Evolutionary conservation across 1,140 invertebrate species (phyloP).

Genomic region (Brachionus angularis): DNA sequence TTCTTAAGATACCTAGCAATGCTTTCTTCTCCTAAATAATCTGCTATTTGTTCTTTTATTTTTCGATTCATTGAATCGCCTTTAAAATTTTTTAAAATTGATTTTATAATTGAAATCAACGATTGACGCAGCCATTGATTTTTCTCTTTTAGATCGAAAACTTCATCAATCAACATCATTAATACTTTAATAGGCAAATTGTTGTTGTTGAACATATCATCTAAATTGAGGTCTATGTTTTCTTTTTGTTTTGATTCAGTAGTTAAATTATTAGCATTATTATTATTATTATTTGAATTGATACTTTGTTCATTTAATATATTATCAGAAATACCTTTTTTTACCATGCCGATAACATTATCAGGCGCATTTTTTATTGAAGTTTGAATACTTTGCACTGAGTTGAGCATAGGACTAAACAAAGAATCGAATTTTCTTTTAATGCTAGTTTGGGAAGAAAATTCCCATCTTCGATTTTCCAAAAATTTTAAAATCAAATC

Average conservation of each 20-base stretch:
- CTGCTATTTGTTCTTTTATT: slow-evolving; percentile 81
- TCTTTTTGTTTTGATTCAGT: neutral
- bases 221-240: neutral
- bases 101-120: slow-evolving; percentile 72
- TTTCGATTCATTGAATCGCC: slow-evolving; percentile 79
- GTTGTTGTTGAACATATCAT: slow-evolving; percentile 9
- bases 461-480: slow-evolving; percentile 72
- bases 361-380: slow-evolving; percentile 75
- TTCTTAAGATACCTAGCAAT: slow-evolving; percentile 64
- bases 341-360: slow-evolving; percentile 63
- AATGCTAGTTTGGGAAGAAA: slow-evolving; percentile 57
- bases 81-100: slow-evolving; percentile 74
- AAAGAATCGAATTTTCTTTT: slow-evolving; percentile 57
- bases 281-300: neutral
- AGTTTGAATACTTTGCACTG: slow-evolving; percentile 70
- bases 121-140: slow-evolving; percentile 80
- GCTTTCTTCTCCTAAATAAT: slow-evolving; percentile 73
- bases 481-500: slow-evolving; percentile 71
- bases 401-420: slow-evolving; percentile 75
- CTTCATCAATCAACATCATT: slow-evolving; percentile 79
- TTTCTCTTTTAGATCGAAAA: slow-evolving; percentile 78
- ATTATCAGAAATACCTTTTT: slow-evolving; percentile 39
- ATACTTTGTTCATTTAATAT: neutral
- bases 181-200: slow-evolving; percentile 79
- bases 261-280: neutral